These are phyloP conservation scores for Hypotaenidia okinawae DNA, from an alignment of 2,797 vertebrate species.

Conservation along the genomic window DNA sequence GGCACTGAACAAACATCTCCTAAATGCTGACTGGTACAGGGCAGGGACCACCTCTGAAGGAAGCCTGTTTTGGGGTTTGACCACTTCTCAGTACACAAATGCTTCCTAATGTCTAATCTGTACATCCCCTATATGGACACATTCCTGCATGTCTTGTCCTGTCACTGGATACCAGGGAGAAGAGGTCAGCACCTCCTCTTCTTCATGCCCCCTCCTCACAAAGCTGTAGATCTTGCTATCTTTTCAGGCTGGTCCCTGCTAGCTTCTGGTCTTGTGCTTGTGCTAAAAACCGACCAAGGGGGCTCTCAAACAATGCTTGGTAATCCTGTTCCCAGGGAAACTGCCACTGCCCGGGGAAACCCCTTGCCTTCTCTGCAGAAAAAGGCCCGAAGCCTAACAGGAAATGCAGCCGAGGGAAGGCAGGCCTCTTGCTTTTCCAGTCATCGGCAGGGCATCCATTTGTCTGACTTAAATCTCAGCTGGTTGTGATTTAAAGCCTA, in stretches of 20 bases:
- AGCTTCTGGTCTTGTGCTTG: neutral
- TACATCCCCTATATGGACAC: neutral
- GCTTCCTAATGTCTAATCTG: neutral
- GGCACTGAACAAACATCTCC: neutral
- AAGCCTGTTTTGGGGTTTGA: neutral
- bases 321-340: neutral
- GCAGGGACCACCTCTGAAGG: neutral
- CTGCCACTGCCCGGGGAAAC: neutral
- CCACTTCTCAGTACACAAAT: neutral
- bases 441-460: too few relatives aligned
- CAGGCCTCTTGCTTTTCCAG: neutral
- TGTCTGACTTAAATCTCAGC: neutral
- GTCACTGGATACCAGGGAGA: neutral
- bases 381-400: neutral
- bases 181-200: neutral
- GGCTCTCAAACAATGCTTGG: neutral
- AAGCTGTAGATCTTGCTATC: neutral
- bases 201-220: neutral
- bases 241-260: neutral
- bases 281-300: neutral
- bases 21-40: neutral
- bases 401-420: neutral
- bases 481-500: neutral
- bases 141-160: neutral
- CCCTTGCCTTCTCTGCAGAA: accelerated